Conservation (phyloP, 2,888 invertebrate species). For the Epinotia nisella region DNA sequence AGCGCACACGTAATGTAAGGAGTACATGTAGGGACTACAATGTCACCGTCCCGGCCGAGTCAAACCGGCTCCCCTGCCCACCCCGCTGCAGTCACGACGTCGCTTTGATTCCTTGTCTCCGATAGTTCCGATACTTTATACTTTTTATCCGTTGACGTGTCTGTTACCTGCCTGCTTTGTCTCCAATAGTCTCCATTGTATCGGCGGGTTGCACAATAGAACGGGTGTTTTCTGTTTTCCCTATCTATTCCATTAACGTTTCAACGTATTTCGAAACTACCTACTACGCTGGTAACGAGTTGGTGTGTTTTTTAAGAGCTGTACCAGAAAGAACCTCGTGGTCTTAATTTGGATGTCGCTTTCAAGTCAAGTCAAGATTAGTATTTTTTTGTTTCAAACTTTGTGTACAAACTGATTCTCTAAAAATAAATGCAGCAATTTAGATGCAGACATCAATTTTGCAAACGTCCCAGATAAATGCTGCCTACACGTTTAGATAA, state of each 20-base stretch:
- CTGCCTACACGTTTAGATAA: constrained; percentile 28
- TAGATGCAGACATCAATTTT: constrained; percentile 8
- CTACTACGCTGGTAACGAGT: neutral
- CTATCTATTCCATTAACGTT: constrained; percentile 39
- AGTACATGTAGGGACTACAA: constrained; percentile 6
- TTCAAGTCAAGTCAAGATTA: neutral
- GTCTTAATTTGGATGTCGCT: neutral
- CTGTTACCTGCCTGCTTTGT: constrained; percentile 40
- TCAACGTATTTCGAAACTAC: constrained; percentile 29
- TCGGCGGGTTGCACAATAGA: constrained; percentile 36
- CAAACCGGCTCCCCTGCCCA: constrained; percentile 39
- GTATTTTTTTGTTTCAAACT: neutral
- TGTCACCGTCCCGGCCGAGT: constrained; percentile 33
- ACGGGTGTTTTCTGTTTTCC: constrained; percentile 43
- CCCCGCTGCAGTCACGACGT: constrained; percentile 34
- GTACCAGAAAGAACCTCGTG: neutral
- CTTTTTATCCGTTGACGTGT: constrained; percentile 44
- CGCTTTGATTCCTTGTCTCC: constrained; percentile 39
- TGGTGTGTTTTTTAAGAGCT: neutral
- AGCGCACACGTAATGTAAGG: constrained; percentile 5
- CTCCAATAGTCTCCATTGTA: constrained; percentile 39
- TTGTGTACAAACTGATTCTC: neutral
- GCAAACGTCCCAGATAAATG: constrained; percentile 5
- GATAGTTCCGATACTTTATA: constrained; percentile 43
- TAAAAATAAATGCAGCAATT: neutral